phyloP scores from a whole-genome alignment of 2,113 vertebrate genomes.

The Zeus faber region DNA sequence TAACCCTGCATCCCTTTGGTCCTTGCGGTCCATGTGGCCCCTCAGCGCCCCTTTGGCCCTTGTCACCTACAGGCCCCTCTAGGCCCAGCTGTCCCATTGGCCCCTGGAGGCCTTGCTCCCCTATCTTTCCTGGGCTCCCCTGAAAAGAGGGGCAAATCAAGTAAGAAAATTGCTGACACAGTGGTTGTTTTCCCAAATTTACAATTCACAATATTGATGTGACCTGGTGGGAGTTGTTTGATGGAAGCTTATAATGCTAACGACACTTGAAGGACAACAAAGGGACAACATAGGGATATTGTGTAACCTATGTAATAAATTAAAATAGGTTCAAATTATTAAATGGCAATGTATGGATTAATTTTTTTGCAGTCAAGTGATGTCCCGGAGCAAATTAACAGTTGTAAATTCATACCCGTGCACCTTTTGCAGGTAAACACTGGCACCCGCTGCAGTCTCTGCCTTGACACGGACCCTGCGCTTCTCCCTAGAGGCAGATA shows the following conservation, averaged over 20 bases:
- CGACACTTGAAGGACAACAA: background rate
- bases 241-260: background rate
- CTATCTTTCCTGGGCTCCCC: constrained; percentile 49
- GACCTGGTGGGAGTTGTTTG: background rate
- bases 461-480: constrained; percentile 39
- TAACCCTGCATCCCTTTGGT: constrained; percentile 78
- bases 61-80: constrained; percentile 73
- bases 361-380: background rate
- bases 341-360: background rate
- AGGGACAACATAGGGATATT: background rate
- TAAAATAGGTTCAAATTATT: background rate
- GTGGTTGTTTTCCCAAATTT: no score
- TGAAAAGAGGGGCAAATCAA: constrained; percentile 8
- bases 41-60: constrained; percentile 75
- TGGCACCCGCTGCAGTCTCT: constrained; percentile 52
- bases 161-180: no score
- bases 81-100: constrained; percentile 27
- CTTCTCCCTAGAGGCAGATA: constrained; percentile 32
- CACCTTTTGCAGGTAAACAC: constrained; percentile 57
- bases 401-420: constrained; percentile 51
- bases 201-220: no score
- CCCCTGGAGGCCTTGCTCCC: constrained; percentile 28
- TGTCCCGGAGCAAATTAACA: no score
- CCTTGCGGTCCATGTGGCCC: constrained; percentile 76
- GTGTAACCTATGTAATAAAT: background rate